These are phyloP conservation scores for Trichonephila clavipes DNA, from an alignment of 1,140 invertebrate species.

Conservation along the genomic window DNA sequence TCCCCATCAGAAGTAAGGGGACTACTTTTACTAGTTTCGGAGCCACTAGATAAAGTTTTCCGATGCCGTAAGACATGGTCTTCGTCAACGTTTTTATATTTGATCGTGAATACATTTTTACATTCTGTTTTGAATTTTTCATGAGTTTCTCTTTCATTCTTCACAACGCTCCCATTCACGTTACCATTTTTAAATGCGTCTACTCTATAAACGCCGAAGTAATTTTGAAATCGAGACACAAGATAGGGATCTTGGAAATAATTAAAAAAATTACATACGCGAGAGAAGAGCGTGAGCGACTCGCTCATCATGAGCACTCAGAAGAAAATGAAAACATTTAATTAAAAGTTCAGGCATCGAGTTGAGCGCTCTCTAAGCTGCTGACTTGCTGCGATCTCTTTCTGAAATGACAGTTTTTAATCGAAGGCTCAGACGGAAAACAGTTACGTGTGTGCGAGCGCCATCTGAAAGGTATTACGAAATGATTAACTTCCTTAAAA, in stretches of 20 bases:
- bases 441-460: background rate
- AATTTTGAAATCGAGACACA: slow-evolving; percentile 87
- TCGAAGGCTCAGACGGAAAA: background rate
- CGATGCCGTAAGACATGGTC: slow-evolving; percentile 49
- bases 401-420: background rate
- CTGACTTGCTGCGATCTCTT: background rate
- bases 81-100: slow-evolving; percentile 2
- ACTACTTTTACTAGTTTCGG: slow-evolving; percentile 61
- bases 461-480: background rate
- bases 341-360: slow-evolving; percentile 33
- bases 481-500: background rate
- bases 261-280: slow-evolving; percentile 49
- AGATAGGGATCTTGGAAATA: slow-evolving; percentile 85
- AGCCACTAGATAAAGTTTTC: slow-evolving; percentile 55
- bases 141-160: slow-evolving; percentile 45
- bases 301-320: slow-evolving; percentile 64
- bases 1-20: slow-evolving; percentile 65
- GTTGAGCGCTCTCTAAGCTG: slow-evolving; percentile 51
- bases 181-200: slow-evolving; percentile 60
- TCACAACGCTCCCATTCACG: slow-evolving; percentile 30
- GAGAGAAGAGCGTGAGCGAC: slow-evolving; percentile 26
- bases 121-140: slow-evolving; percentile 22
- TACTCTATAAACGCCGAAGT: slow-evolving; percentile 84
- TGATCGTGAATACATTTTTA: slow-evolving; percentile 66
- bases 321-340: slow-evolving; percentile 60